Base-by-base conservation (phyloP, 2,888 invertebrate genomes). In the Apotomis turbidana region DNA sequence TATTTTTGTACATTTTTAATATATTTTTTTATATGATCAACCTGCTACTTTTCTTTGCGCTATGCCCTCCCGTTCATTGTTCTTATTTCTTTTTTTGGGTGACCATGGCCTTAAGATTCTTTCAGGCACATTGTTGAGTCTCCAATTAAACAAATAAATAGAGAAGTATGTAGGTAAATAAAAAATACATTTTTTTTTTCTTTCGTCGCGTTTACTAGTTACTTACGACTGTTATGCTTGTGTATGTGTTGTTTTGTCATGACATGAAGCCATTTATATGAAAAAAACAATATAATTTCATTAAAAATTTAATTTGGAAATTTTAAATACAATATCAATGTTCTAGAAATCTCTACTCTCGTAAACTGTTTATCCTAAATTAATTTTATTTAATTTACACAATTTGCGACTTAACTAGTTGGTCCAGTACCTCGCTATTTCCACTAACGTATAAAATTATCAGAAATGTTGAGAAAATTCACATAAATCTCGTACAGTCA, bases 251-350 rank as follows among this genome's bases (percentile, higher is more conserved):
- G n/a, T 15, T 15, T 0, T 15, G 15, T 15, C 15, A 15, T 15
- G 1, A 15, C 15, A 15, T 15, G 15, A 15, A 15, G 15, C 15
- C 15, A 15, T 15, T 15, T 15, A 15, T 15, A 15, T 15, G 15
- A 15, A 15, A 15, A 15, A 15, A 15, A 15, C 15, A 15, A 15
- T 15, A 15, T 15, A 15, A 78, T 84, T 83, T 85, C 63, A 68
- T 62, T 84, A 79, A 78, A 83, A 81, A 83, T 85, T 90, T 91
- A 91, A 90, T 90, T 91, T 80, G 78, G 81, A 87, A 87, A 82
- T 83, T 88, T 91, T 91, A 90, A 91, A 92, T 92, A 93, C 89
- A 92, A 84, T 79, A 87, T 85, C 82, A 82, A 91, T 83, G 80
- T 80, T 84, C 85, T 83, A 79, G 77, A 79, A 81, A 83, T 82